Evolutionary conservation across 2,113 vertebrate species (phyloP).

Genomic region (Myotis lucifugus): DNA sequence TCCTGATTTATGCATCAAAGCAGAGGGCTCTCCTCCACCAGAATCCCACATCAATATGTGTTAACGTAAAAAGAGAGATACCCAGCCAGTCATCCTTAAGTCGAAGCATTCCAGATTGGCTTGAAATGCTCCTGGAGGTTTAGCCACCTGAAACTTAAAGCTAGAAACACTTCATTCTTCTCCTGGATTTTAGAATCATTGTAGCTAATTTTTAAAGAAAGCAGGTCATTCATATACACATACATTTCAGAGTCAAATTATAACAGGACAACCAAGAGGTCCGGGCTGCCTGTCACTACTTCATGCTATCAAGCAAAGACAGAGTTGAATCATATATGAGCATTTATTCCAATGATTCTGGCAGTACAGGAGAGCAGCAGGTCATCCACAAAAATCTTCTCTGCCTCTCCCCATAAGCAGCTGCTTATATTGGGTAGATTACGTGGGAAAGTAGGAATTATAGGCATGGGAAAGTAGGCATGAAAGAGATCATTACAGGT

Average conservation of each 20-base stretch:
- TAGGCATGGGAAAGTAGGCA: too few relatives aligned
- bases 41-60: slow-evolving; percentile 24
- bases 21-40: not conserved
- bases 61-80: not conserved
- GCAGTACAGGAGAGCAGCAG: too few relatives aligned
- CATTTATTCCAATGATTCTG: too few relatives aligned
- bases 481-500: too few relatives aligned
- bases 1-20: slow-evolving; percentile 71
- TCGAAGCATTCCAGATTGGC: not conserved
- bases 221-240: not conserved
- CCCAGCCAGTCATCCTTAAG: slow-evolving; percentile 10
- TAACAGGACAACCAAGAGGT: too few relatives aligned
- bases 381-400: too few relatives aligned
- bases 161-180: not conserved
- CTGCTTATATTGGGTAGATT: too few relatives aligned
- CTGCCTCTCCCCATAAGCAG: too few relatives aligned
- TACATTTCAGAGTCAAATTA: not conserved
- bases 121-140: not conserved
- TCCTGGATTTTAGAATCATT: not conserved
- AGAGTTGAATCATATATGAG: too few relatives aligned
- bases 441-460: too few relatives aligned
- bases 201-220: not conserved
- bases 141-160: not conserved
- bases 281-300: too few relatives aligned
- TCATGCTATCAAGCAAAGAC: too few relatives aligned